A percentile compares a stretch with the other conserved stretches of the same genome.
These are phyloP conservation scores for Vanessa cardui DNA, from an alignment of 2,888 invertebrate species.

Conservation along the genomic window DNA sequence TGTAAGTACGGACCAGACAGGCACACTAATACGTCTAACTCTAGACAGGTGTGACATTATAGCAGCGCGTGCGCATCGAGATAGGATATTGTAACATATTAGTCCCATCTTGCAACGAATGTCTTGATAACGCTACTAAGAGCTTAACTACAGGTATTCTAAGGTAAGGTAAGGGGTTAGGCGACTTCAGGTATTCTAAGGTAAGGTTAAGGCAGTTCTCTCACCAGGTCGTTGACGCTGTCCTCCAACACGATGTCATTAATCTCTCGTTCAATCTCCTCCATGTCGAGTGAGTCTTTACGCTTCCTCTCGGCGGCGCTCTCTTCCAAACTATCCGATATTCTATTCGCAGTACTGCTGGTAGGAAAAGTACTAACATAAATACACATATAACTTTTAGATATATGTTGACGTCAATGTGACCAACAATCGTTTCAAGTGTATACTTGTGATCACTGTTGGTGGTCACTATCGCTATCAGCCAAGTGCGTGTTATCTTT, in stretches of 20 bases:
- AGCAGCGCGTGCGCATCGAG: no score
- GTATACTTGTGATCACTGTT: no score
- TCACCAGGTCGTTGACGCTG: constrained; percentile 48
- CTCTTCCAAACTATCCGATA: constrained; percentile 25
- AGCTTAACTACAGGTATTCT: background rate
- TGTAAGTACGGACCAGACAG: no score
- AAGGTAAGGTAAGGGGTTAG: no score
- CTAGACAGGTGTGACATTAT: no score
- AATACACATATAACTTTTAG: background rate
- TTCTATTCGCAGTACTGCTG: constrained; percentile 27
- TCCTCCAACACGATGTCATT: constrained; percentile 92
- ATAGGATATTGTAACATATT: no score
- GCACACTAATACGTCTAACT: no score
- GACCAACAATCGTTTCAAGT: no score
- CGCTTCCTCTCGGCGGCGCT: constrained; percentile 42
- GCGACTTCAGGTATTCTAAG: background rate
- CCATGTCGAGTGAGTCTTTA: constrained; percentile 67
- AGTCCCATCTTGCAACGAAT: no score
- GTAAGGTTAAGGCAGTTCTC: background rate
- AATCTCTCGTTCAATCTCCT: constrained; percentile 92
- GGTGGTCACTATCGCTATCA: no score
- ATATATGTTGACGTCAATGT: background rate
- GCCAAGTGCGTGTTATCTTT: no score
- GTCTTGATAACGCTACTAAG: no score
- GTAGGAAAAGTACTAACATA: background rate